These are phyloP conservation scores for Rotaria socialis DNA, from an alignment of 2,888 invertebrate species.

Conservation along the genomic window DNA sequence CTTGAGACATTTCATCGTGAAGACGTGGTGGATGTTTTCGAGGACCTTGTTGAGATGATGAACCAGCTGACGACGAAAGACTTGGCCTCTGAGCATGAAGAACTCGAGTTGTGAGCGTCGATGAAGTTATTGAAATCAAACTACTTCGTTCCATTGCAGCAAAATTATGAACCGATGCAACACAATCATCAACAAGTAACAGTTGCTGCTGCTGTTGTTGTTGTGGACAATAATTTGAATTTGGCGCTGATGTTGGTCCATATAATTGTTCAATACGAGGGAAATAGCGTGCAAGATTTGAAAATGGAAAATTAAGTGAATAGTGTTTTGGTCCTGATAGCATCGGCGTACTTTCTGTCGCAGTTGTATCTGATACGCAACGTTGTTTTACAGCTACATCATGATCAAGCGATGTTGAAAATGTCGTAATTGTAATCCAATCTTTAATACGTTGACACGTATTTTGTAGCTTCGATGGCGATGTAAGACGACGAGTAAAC, in stretches of 20 bases:
- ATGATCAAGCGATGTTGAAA: not conserved
- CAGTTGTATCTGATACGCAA: not conserved
- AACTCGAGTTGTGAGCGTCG: not conserved
- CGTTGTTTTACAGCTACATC: not conserved
- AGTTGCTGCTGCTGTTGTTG: not conserved
- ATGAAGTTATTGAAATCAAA: constrained; percentile 1
- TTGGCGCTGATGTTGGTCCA: not conserved
- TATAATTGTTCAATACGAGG: constrained; percentile 25
- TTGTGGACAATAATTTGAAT: not conserved
- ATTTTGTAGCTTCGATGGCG: not conserved
- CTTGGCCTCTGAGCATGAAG: not conserved
- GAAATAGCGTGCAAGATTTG: not conserved
- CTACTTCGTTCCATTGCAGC: constrained; percentile 11
- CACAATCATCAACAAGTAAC: constrained; percentile 7
- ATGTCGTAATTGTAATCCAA: constrained; percentile 20
- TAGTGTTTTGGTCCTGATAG: not conserved
- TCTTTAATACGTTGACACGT: constrained; percentile 13
- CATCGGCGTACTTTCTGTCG: constrained; percentile 1
- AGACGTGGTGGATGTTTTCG: constrained; percentile 7
- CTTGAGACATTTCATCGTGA: not conserved
- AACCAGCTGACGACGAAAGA: not conserved
- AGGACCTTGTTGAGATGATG: not conserved
- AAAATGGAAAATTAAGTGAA: not conserved
- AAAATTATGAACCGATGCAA: not conserved
- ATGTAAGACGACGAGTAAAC: not conserved